Evolutionary conservation across 2,797 vertebrate genomes (phyloP).

Genomic region (Epinephelus coioides): DNA sequence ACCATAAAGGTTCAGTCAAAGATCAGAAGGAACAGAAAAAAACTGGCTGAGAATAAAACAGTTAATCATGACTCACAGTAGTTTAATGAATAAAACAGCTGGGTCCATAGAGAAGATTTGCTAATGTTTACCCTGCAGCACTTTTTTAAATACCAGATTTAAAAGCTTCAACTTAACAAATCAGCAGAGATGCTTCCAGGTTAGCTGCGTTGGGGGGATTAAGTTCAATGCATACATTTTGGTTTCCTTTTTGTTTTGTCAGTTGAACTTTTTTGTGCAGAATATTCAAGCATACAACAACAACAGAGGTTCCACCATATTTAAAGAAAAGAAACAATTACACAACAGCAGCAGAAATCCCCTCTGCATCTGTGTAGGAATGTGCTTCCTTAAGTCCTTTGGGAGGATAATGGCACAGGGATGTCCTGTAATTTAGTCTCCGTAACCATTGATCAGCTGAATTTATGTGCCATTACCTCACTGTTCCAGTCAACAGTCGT

Average conservation of each 20-base stretch:
- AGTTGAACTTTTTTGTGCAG: neutral
- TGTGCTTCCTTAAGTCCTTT: conserved; percentile 72
- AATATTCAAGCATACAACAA: conserved; percentile 1
- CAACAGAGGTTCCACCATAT: conserved; percentile 17
- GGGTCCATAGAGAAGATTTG: conserved; percentile 24
- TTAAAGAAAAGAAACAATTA: conserved; percentile 44
- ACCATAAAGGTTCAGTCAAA: conserved; percentile 31
- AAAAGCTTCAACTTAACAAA: conserved; percentile 33
- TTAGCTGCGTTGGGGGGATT: conserved; percentile 24
- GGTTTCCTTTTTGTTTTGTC: neutral
- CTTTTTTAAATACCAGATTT: conserved; percentile 38
- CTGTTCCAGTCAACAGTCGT: conserved; percentile 84
- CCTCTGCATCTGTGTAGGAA: conserved; percentile 66
- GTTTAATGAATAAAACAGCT: conserved; percentile 47
- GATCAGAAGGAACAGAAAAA: conserved; percentile 28
- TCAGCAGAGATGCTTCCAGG: conserved; percentile 20
- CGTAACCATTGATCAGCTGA: conserved; percentile 84
- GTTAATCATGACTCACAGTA: conserved; percentile 32
- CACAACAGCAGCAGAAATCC: conserved; percentile 61
- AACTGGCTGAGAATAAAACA: conserved; percentile 15
- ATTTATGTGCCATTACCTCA: conserved; percentile 89
- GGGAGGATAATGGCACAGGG: conserved; percentile 77
- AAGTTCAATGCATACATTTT: conserved; percentile 8
- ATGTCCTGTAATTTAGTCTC: conserved; percentile 85
- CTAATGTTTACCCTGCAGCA: conserved; percentile 45